Evolutionary conservation across 2,113 vertebrate genomes (phyloP).

Genomic region (Rhea americana): DNA sequence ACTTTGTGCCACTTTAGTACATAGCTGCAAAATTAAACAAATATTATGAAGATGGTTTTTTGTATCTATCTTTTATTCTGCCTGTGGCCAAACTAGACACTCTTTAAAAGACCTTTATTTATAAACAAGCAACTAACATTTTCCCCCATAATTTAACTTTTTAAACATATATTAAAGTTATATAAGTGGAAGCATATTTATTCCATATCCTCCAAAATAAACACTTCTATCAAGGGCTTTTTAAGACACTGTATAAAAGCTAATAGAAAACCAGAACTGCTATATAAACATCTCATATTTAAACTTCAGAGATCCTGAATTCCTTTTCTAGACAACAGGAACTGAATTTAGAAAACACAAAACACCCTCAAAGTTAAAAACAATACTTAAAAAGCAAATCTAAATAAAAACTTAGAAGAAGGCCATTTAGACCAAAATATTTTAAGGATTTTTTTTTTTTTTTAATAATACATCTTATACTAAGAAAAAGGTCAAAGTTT

Average conservation of each 20-base stretch:
- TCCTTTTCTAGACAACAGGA: slow-evolving; percentile 66
- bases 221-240: slow-evolving; percentile 74
- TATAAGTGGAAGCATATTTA: slow-evolving; percentile 73
- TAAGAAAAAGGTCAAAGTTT: slow-evolving; percentile 50
- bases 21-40: slow-evolving; percentile 58
- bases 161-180: slow-evolving; percentile 77
- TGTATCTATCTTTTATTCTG: slow-evolving; percentile 68
- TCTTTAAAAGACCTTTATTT: slow-evolving; percentile 69
- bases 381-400: background rate
- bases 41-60: slow-evolving; percentile 61
- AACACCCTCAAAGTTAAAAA: slow-evolving; percentile 47
- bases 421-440: slow-evolving; percentile 67
- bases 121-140: slow-evolving; percentile 68
- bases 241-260: slow-evolving; percentile 77
- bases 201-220: slow-evolving; percentile 78
- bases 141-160: slow-evolving; percentile 71
- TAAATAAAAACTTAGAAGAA: slow-evolving; percentile 46
- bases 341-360: slow-evolving; percentile 4
- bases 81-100: slow-evolving; percentile 68
- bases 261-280: slow-evolving; percentile 77
- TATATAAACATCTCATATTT: slow-evolving; percentile 78
- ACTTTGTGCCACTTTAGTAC: slow-evolving; percentile 53
- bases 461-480: background rate
- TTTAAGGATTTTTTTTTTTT: slow-evolving; percentile 21
- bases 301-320: slow-evolving; percentile 72